Percentiles rank a stretch among this genome's conserved stretches.
phyloP scores from a whole-genome alignment of 2,113 vertebrate species.

The Pelvicachromis taeniatus region DNA sequence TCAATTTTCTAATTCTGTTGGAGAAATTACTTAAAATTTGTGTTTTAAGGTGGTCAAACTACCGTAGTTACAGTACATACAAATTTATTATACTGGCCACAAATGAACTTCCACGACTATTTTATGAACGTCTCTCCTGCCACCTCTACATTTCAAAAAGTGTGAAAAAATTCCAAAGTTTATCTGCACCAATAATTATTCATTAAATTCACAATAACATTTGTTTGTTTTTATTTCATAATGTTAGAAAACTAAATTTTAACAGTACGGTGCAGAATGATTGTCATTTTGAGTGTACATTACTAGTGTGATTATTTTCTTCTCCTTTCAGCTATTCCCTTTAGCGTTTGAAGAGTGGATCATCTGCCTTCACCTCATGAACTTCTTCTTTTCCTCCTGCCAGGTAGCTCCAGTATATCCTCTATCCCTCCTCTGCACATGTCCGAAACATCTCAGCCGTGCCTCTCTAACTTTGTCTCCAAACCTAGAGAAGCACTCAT shows the following conservation, averaged over 20 bases:
- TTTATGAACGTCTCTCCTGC: neutral
- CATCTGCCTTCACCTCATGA: neutral
- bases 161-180: neutral
- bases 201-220: neutral
- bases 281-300: neutral
- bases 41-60: neutral
- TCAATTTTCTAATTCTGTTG: neutral
- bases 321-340: neutral
- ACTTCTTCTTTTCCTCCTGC: neutral
- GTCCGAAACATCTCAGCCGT: accelerated
- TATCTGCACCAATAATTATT: too few relatives aligned
- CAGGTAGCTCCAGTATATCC: neutral
- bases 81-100: neutral
- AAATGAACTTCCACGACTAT: neutral
- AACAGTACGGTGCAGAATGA: neutral
- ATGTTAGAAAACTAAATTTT: neutral
- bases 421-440: neutral
- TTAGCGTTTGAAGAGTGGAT: neutral
- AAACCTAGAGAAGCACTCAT: neutral
- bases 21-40: neutral
- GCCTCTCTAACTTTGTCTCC: neutral
- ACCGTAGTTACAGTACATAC: neutral
- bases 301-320: neutral
- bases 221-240: accelerated
- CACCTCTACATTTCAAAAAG: neutral